Base-by-base conservation (phyloP, 2,797 vertebrate genomes). In the Pangasius mekongensis region DNA sequence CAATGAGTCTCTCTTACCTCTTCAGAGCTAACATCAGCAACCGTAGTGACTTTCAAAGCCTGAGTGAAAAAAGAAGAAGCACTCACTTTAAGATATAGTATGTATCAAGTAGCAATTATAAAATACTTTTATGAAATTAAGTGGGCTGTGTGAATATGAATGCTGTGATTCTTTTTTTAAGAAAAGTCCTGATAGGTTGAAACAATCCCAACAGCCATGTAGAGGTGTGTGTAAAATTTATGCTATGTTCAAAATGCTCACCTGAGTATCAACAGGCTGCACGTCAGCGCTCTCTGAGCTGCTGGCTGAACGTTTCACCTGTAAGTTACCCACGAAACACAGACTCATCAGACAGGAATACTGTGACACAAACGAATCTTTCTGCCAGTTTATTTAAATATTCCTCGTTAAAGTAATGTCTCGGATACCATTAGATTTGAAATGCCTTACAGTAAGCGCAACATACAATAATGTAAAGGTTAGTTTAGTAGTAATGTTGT, bases 221-320 rank as follows among this genome's bases (percentile, higher is more conserved):
- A 36, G 2, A 78, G n/a, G 52, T 52, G 30, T 2, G 0, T 76
- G 16, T 54, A 54, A 56, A 80, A 24, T 24, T 5, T 13, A 54
- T 14, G 6, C 36, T 20, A 36, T 69, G 7, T 8, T 16, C 22
- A 33, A 87, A 33, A 81, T 52, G 66, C 83, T 91, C 84, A 88
- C 87, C 87, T 1, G 39, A 77, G 87, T 58, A 73, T 66, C 83
- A 64, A 84, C 84, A 86, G 95, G 94, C 93, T 92, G 89, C 93
- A 96, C 95, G 49, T 97, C 96, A 10, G 96, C 96, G 88, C 96
- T 97, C 92, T 96, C 96, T 30, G 96, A 96, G 88, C 94, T 96
- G 92, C 92, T 93, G 30, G 90, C 93, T 47, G 93, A 90, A 24
- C 71, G 60, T 73, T 94, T 95, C 83, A 89, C 94, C 96, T 97